Percentiles rank a stretch among this genome's conserved stretches.
Evolutionary conservation across 2,113 vertebrate species (phyloP).

Genomic region (Solea senegalensis): DNA sequence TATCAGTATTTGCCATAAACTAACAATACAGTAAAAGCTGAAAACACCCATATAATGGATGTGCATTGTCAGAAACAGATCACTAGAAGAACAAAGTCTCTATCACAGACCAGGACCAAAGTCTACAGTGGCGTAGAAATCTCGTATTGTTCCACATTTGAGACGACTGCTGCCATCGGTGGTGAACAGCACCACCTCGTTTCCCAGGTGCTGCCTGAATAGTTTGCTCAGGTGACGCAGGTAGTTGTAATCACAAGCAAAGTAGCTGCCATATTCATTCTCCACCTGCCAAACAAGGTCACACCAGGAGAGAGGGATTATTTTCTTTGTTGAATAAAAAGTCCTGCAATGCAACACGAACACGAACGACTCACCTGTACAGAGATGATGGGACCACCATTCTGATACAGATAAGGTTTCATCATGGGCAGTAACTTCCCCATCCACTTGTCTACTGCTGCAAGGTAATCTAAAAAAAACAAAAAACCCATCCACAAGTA

Average conservation of each 20-base stretch:
- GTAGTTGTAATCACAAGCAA: constrained; percentile 90
- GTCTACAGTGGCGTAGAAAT: constrained; percentile 91
- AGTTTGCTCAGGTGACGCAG: constrained; percentile 85
- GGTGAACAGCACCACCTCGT: constrained; percentile 90
- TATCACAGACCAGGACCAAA: constrained; percentile 78
- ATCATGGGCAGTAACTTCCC: constrained; percentile 89
- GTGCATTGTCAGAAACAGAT: no score
- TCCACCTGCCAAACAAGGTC: constrained; percentile 84
- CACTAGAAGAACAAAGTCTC: no score
- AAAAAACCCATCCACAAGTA: not conserved
- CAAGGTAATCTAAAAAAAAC: constrained; percentile 86
- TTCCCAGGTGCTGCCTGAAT: constrained; percentile 86
- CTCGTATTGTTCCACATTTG: constrained; percentile 89
- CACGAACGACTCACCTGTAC: constrained; percentile 85
- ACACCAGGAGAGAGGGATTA: not conserved
- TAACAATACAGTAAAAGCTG: no score
- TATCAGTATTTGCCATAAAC: no score
- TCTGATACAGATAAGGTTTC: constrained; percentile 89
- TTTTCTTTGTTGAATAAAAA: not conserved
- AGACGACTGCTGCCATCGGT: constrained; percentile 87
- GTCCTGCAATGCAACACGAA: not conserved
- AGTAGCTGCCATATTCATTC: constrained; percentile 97
- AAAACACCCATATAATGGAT: no score
- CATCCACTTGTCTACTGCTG: constrained; percentile 91
- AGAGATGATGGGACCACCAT: constrained; percentile 91